phyloP scores from a whole-genome alignment of 30 jellyfish, hydroid and myxozoan species.

The Hydractinia symbiolongicarpus region DNA sequence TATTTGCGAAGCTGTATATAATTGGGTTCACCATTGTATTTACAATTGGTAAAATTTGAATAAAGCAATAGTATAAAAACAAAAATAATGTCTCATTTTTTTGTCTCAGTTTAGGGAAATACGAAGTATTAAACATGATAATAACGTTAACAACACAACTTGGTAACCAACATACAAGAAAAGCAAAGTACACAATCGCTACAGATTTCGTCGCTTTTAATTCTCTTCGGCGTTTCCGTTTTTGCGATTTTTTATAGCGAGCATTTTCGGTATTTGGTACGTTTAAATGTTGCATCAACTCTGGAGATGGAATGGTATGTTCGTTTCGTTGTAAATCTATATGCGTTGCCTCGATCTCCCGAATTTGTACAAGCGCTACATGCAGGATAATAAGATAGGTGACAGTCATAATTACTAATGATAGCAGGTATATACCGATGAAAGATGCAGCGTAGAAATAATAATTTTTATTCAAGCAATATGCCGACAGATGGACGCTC shows the following conservation, averaged over 20 bases:
- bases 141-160: slow-evolving; percentile 43
- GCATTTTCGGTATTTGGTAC: too few species aligned
- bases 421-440: slow-evolving; percentile 47
- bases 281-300: slow-evolving; percentile 9
- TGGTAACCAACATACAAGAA: slow-evolving; percentile 83
- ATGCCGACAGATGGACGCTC: slow-evolving; percentile 5
- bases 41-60: slow-evolving; percentile 60
- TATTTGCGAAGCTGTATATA: slow-evolving; percentile 61
- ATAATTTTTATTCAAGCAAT: slow-evolving; percentile 48
- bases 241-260: slow-evolving; percentile 30
- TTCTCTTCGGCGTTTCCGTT: slow-evolving; percentile 33
- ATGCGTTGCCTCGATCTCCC: slow-evolving; percentile 83
- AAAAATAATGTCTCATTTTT: slow-evolving; percentile 34
- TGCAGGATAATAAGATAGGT: slow-evolving; percentile 54
- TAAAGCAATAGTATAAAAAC: slow-evolving; percentile 33
- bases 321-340: slow-evolving; percentile 31
- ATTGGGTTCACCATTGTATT: slow-evolving; percentile 77
- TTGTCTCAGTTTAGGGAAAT: slow-evolving; percentile 19
- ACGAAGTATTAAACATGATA: slow-evolving; percentile 32
- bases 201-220: slow-evolving; percentile 69
- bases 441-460: slow-evolving; percentile 60
- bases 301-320: slow-evolving; percentile 1
- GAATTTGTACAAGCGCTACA: slow-evolving; percentile 67
- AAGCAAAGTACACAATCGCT: slow-evolving; percentile 79
- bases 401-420: slow-evolving; percentile 63